Conservation (phyloP, 2,797 vertebrate genomes). For the Micropoecilia bifurca region DNA sequence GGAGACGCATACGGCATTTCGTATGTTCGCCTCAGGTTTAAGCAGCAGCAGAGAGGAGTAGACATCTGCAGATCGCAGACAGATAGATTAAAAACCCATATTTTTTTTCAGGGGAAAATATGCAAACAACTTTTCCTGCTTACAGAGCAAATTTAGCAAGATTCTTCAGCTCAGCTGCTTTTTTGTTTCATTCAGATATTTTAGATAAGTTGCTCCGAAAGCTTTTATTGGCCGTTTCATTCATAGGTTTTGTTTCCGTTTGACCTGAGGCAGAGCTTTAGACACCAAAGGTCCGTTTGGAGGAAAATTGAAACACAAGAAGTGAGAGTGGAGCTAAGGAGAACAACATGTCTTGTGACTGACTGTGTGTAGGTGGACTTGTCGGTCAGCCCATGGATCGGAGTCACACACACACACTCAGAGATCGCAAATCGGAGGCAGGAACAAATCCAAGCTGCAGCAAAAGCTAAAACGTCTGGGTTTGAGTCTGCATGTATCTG, state of each 20-base stretch:
- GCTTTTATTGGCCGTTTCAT: neutral
- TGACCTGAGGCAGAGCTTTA: neutral
- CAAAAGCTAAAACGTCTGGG: neutral
- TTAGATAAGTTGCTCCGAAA: neutral
- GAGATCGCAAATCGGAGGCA: neutral
- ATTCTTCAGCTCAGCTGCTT: neutral
- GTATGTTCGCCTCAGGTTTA: neutral
- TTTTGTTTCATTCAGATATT: constrained; percentile 1
- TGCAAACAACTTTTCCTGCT: constrained; percentile 39
- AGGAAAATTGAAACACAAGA: neutral
- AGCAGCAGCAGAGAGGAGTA: neutral
- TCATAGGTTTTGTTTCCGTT: neutral
- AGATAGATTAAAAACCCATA: constrained; percentile 40
- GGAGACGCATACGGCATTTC: neutral
- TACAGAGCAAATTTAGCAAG: neutral
- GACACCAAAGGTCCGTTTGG: neutral
- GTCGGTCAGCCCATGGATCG: constrained; percentile 54
- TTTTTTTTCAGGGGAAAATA: constrained; percentile 32
- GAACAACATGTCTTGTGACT: constrained; percentile 53
- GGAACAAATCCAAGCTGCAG: neutral
- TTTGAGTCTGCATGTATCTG: neutral
- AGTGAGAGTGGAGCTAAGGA: constrained; percentile 15
- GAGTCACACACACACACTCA: constrained; percentile 16
- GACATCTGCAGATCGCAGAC: constrained; percentile 41
- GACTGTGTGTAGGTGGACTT: constrained; percentile 61